Evolutionary conservation across 2,888 invertebrate species (phyloP).

Genomic region (Dolomedes plantarius): DNA sequence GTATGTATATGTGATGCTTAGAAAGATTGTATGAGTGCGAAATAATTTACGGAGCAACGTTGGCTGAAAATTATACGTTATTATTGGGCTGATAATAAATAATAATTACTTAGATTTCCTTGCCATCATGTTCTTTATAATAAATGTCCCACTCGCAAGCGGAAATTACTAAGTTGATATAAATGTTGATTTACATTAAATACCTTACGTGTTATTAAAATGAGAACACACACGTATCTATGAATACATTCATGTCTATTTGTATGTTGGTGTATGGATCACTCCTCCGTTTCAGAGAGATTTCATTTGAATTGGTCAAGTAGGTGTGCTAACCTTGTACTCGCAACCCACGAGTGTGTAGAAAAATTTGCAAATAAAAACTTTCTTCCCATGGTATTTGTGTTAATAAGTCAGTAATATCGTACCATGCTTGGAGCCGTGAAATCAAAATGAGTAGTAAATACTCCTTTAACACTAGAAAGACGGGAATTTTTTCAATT

Average conservation of each 20-base stretch:
- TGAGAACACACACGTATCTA: not conserved
- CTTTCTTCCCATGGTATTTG: too few relatives aligned
- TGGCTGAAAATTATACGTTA: constrained; percentile 4
- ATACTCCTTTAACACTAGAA: too few relatives aligned
- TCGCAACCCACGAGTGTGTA: not conserved
- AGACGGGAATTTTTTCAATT: too few relatives aligned
- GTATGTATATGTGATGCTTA: not conserved
- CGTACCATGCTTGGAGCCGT: too few relatives aligned
- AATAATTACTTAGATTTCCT: not conserved
- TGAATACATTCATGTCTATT: not conserved
- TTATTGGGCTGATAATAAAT: not conserved
- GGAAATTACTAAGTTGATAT: not conserved
- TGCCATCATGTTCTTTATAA: not conserved
- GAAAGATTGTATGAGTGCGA: not conserved
- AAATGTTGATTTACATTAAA: not conserved
- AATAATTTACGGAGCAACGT: not conserved
- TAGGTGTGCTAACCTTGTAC: not conserved
- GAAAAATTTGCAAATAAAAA: not conserved
- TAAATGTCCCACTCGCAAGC: not conserved
- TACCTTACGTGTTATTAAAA: not conserved
- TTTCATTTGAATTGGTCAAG: not conserved
- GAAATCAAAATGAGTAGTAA: too few relatives aligned
- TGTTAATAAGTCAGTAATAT: too few relatives aligned
- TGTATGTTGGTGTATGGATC: not conserved
- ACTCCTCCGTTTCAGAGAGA: not conserved